Base-by-base conservation (phyloP, 2,888 invertebrate species). In the Luperina testacea region DNA sequence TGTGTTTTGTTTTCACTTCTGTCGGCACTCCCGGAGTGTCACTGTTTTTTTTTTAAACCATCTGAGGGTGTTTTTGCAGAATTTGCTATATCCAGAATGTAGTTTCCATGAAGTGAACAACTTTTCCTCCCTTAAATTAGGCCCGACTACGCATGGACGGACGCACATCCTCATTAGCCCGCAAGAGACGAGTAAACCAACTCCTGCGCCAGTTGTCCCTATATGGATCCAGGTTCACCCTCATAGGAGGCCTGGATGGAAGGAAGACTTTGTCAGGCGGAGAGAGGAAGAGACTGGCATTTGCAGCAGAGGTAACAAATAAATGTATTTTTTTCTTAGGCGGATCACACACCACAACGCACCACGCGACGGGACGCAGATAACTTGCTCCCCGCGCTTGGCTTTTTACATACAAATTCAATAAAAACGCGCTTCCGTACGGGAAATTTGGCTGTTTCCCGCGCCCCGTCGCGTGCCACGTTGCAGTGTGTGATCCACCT, bases 191-290 rank as follows among this genome's bases (percentile, higher is more conserved):
- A 79, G 98, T 99, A 64, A 97, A 97, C 78, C 97, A 98, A 80
- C 97, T 99, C 20, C 92, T 99, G 57, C 97, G 97, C 77, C 97
- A 98, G 90, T 97, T 99, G 7, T 98, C 98, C 0, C 94, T 99
- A 1, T 96, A 97, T 0, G 97, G 98, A 9, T 98, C 98, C 81
- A 97, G 98, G 13, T 97, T 98, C 87, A 98, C 98, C 0, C 97
- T 98, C 79, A 99, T 99, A 78, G 99, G 99, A 0, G 97, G 97
- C 0, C 96, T 97, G 20, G 98, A 98, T 64, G 97, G 98, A 38
- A 96, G 97, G 74, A 99, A 98, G 93, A 98, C 99, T 0, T 96
- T 99, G 1, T 99, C 99, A 0, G 99, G 99, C 0, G 99, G 99
- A 0, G 99, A 99, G 93, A 98, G 98, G 92, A 99, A 99, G 92